A percentile compares a stretch with the other conserved stretches of the same genome.
Conservation (phyloP, 2,888 invertebrate species). For the Pristionchus maxplancki region DNA sequence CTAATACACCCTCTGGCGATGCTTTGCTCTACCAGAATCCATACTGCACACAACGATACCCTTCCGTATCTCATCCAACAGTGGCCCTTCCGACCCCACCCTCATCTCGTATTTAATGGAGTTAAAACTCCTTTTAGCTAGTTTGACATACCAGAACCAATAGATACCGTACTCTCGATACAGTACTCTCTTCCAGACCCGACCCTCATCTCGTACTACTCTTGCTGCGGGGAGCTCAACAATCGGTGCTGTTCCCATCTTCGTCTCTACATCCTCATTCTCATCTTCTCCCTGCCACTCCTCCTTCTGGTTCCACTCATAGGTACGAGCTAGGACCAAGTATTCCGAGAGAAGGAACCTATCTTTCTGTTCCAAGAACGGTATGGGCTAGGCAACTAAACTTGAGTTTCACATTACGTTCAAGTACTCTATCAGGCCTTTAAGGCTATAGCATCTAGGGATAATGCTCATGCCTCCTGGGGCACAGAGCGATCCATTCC, state of each 20-base stretch:
- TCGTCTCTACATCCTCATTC: constrained; percentile 25
- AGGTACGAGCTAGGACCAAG: not conserved
- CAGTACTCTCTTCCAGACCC: not conserved
- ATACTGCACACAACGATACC: not conserved
- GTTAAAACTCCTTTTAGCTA: not conserved
- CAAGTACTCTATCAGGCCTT: too few relatives aligned
- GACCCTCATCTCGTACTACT: constrained; percentile 43
- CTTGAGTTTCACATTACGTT: too few relatives aligned
- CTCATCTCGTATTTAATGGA: not conserved
- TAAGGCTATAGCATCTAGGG: too few relatives aligned
- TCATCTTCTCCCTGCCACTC: constrained; percentile 34
- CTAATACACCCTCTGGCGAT: too few relatives aligned
- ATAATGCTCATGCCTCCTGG: too few relatives aligned
- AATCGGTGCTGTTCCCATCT: constrained; percentile 38
- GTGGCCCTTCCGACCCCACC: not conserved
- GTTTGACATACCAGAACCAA: not conserved
- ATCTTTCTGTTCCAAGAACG: too few relatives aligned
- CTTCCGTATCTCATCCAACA: not conserved
- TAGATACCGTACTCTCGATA: not conserved
- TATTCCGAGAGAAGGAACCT: too few relatives aligned
- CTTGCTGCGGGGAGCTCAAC: constrained; percentile 46
- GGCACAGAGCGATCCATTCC: too few relatives aligned
- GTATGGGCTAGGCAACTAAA: too few relatives aligned
- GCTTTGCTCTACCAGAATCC: too few relatives aligned
- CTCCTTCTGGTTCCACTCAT: constrained; percentile 14